Conservation (phyloP, 2,797 vertebrate species). For the Hozukius guyotensis region DNA sequence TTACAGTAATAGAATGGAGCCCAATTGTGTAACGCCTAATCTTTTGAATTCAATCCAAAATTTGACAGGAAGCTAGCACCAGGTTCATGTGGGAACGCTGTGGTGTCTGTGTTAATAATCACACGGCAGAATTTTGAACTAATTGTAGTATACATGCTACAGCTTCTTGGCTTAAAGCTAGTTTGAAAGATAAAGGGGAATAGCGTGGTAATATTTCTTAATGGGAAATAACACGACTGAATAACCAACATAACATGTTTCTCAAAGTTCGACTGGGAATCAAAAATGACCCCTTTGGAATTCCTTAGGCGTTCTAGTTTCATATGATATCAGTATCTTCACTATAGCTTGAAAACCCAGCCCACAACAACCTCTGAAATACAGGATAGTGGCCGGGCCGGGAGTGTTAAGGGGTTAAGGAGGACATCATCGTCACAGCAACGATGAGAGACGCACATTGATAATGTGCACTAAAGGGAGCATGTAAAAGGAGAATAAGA, state of each 20-base stretch:
- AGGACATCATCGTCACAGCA: background rate
- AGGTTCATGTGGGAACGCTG: background rate
- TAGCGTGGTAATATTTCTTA: too few species aligned
- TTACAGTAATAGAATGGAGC: background rate
- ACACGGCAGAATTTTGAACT: background rate
- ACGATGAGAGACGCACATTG: background rate
- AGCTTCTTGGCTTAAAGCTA: background rate
- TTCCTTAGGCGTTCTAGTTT: too few species aligned
- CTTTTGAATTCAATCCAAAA: background rate
- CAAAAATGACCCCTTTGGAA: background rate
- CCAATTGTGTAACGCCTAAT: background rate
- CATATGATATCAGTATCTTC: too few species aligned
- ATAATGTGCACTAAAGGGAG: background rate
- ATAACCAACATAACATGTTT: background rate
- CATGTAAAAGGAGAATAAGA: background rate
- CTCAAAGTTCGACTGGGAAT: background rate
- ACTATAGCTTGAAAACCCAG: too few species aligned
- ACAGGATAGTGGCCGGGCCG: too few species aligned
- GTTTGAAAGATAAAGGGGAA: too few species aligned
- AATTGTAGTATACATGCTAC: background rate
- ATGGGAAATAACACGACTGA: too few species aligned
- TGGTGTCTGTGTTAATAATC: background rate
- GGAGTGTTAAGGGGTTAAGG: background rate
- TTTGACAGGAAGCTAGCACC: background rate
- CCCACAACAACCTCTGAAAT: too few species aligned